These are phyloP conservation scores for Epinotia brunnichana DNA, from an alignment of 2,888 invertebrate species.

Conservation along the genomic window DNA sequence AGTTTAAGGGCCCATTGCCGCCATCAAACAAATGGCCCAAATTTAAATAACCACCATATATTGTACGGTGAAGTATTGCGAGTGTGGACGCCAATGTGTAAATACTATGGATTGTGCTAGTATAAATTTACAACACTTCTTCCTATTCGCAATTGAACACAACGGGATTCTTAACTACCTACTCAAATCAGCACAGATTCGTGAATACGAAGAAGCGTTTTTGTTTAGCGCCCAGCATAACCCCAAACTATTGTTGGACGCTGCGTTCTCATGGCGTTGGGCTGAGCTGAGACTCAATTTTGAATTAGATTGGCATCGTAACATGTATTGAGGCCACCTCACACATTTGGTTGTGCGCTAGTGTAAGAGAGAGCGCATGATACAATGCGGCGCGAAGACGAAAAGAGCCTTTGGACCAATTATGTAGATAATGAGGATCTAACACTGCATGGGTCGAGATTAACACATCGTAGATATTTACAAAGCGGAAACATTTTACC, in stretches of 20 bases:
- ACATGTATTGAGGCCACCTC: not conserved
- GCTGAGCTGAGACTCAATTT: not conserved
- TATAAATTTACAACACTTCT: no score
- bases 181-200: no score
- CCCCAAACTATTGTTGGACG: not conserved
- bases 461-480: conserved; percentile 42
- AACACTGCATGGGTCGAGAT: conserved; percentile 23
- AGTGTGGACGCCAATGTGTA: not conserved
- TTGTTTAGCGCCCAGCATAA: no score
- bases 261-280: not conserved
- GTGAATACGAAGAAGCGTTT: no score
- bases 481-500: conserved; percentile 39
- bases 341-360: not conserved
- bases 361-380: no score
- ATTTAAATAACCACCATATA: no score
- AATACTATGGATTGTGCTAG: no score
- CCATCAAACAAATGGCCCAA: no score
- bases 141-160: no score
- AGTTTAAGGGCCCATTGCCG: no score
- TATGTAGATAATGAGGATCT: conserved; percentile 6
- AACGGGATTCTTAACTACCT: no score
- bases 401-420: not conserved
- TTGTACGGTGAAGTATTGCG: not conserved
- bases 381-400: not conserved
- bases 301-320: not conserved